Base-by-base conservation (phyloP, 2,113 vertebrate genomes). In the Scatophagus argus region DNA sequence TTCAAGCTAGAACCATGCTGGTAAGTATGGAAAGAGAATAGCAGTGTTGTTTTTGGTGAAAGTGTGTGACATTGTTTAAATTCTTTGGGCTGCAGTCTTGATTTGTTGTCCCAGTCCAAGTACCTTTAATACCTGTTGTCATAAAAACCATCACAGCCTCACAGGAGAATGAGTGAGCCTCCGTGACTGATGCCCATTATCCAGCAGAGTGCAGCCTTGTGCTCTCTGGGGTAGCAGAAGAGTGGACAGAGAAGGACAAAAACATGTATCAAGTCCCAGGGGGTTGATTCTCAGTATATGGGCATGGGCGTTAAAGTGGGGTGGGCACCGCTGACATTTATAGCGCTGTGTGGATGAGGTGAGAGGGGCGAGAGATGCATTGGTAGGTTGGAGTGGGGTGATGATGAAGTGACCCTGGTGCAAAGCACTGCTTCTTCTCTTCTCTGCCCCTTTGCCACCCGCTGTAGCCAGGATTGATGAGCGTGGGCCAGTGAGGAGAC, bases 391-490 rank as follows among this genome's bases (percentile, higher is more conserved):
- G 82, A 61, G 82, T 69, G 65, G 51, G 74, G 88, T 70, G 80
- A 85, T 87, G 87, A 93, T 89, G 87, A 78, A 91, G 81, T 86
- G 90, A 92, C 92, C 92, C 87, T 38, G 84, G 79, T 69, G 65
- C 69, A 41, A 67, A 38, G 78, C 68, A 13, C 56, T 4, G 12
- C 69, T 84, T 84, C 77, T 86, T 79, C 66, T 70, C 43, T 68
- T 71, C 54, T 43, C 51, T 85, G 82, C 87, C 88, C 91, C 86
- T 83, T 85, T 89, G 82, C 80, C 90, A 89, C 87, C 90, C 25
- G 86, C 91, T 83, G 84, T 67, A 89, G 74, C 38, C 77, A 85
- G 88, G 90, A 94, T 93, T 93, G 93, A 95, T 94, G 93, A 92
- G 83, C 71, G 38, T 0, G 41, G 77, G 80, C 77, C 84, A 34